phyloP scores from a whole-genome alignment of 1,140 invertebrate genomes.

The Halesus radiatus region DNA sequence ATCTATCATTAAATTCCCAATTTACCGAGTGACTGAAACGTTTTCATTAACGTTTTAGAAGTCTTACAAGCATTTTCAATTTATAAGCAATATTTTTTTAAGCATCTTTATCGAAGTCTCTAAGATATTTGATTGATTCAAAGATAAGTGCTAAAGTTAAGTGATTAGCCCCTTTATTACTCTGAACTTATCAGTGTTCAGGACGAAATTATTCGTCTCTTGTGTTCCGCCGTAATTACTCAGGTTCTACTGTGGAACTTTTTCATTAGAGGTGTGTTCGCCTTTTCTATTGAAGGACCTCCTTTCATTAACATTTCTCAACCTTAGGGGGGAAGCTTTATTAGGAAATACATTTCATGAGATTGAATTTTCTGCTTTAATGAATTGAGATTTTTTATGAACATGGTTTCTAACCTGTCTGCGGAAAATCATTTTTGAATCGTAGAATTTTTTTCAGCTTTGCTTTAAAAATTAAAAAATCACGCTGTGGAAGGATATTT shows the following conservation, averaged over 20 bases:
- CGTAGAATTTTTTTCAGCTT: too few species aligned
- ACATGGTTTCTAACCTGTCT: too few species aligned
- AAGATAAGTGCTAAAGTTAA: conserved; percentile 19
- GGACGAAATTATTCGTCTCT: conserved; percentile 5
- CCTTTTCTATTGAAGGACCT: neutral
- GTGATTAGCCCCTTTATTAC: conserved; percentile 2
- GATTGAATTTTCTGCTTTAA: too few species aligned
- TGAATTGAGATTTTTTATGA: too few species aligned
- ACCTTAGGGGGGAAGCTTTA: too few species aligned
- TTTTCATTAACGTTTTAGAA: too few species aligned
- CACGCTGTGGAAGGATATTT: too few species aligned
- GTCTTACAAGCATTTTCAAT: neutral
- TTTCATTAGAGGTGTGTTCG: conserved; percentile 19
- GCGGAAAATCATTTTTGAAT: too few species aligned
- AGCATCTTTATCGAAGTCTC: neutral
- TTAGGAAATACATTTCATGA: too few species aligned
- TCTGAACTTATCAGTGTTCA: neutral
- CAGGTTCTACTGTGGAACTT: conserved; percentile 16
- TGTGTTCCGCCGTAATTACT: conserved; percentile 18
- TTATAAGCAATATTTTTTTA: neutral
- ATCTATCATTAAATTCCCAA: too few species aligned
- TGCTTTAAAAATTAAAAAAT: too few species aligned
- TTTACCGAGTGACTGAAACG: too few species aligned
- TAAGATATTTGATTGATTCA: neutral
- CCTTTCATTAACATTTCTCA: neutral